Evolutionary conservation across 1,140 invertebrate genomes (phyloP).

Genomic region (Plutomurus gul): DNA sequence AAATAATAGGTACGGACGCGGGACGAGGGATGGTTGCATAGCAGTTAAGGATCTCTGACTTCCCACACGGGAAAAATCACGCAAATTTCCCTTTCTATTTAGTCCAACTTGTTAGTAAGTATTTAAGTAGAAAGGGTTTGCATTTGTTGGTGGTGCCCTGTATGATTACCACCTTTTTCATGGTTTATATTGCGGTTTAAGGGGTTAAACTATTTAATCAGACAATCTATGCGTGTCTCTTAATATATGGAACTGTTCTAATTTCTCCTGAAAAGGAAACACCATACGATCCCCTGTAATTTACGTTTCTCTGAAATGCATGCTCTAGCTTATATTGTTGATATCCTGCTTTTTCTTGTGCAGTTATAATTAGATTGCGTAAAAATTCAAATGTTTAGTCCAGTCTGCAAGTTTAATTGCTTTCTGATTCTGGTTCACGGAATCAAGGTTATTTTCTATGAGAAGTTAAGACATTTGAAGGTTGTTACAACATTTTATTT

Average conservation of each 20-base stretch:
- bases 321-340: not conserved
- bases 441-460: no score
- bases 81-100: not conserved
- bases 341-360: no score
- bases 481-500: no score
- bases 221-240: not conserved
- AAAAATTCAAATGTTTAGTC: not conserved
- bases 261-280: not conserved
- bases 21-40: not conserved
- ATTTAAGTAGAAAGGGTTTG: no score
- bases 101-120: no score
- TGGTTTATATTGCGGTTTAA: not conserved
- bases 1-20: no score
- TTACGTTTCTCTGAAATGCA: not conserved
- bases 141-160: no score
- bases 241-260: not conserved
- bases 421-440: no score
- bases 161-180: not conserved
- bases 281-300: not conserved
- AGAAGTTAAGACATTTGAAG: no score
- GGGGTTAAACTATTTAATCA: not conserved
- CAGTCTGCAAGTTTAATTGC: not conserved
- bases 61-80: conserved; percentile 26
- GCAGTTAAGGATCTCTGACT: not conserved
- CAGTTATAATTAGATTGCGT: not conserved